phyloP scores from a whole-genome alignment of 2,113 vertebrate genomes.

The Gallinago paraguaiae region DNA sequence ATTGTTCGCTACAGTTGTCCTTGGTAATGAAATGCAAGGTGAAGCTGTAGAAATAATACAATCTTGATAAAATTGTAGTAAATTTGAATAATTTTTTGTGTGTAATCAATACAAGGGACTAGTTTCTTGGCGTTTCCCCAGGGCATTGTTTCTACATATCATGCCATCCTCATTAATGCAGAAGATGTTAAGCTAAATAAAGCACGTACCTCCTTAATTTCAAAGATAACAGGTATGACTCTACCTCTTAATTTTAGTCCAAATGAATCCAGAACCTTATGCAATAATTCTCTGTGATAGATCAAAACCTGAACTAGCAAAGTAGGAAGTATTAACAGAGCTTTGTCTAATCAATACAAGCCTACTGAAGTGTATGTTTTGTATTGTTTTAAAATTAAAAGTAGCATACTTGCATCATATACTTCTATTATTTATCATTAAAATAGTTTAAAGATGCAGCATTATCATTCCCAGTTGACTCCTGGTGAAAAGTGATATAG shows the following conservation, averaged over 20 bases:
- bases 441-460: background rate
- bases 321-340: background rate
- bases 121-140: background rate
- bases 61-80: background rate
- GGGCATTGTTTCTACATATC: background rate
- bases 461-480: background rate
- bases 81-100: background rate
- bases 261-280: background rate
- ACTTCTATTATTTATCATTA: background rate
- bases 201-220: background rate
- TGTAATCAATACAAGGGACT: background rate
- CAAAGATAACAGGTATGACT: background rate
- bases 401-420: background rate
- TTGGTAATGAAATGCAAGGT: conserved; percentile 8
- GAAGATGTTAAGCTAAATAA: background rate
- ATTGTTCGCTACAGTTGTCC: background rate
- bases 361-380: background rate
- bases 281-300: background rate
- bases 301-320: background rate
- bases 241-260: background rate
- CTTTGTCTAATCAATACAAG: background rate
- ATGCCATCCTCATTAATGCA: background rate
- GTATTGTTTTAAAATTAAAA: background rate
- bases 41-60: background rate
- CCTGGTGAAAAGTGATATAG: background rate